Base-by-base conservation (phyloP, 2,113 vertebrate species). In the Rhinichthys klamathensis region DNA sequence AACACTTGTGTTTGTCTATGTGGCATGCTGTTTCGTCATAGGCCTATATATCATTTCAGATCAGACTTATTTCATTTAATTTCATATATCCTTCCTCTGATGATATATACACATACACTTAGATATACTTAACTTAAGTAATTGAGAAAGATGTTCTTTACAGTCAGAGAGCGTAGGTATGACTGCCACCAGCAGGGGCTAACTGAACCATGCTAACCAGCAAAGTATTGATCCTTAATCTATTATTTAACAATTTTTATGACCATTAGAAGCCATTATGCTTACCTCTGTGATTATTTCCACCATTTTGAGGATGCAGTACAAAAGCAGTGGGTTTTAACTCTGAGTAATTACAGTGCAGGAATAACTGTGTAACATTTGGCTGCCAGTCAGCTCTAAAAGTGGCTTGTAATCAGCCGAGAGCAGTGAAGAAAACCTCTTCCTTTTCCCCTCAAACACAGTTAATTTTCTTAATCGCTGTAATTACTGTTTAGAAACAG, bases 401-500 rank as follows among this genome's bases (percentile, higher is more conserved):
- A 81, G 61, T 67, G 44, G 60, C 41, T 81, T 67, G 41, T 51
- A 81, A 81, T 81, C 44, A 81, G 27, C n/a, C 7, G 27, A 67
- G 18, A 49, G 16, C 41, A 6, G 44, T 23, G 15, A 49, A 49
- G 44, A 61, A 67, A 81, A 67, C 61, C 44, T 51, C 44, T 69
- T 81, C 10, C 44, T 81, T 23, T 69, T n/a, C 4, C 41, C 44
- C 38, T 81, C 58, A 80, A 80, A 75, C 72, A 80, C 60, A 80
- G 38, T 80, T 51, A 0, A 69, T 32, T 69, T 81, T 81, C 79
- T 67, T 69, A 81, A 81, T 81, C 16, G n/a, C 61, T 69, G 44
- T 81, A 81, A 81, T 69, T 81, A 81, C 41, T 23, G 41, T 69
- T 81, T 81, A 69, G 79, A 81, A 67, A 81, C 41, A 65, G n/a